Percentiles rank a stretch among this genome's conserved stretches.
Evolutionary conservation across 2,888 invertebrate species (phyloP).

Genomic region (Orthonychiurus folsomi): DNA sequence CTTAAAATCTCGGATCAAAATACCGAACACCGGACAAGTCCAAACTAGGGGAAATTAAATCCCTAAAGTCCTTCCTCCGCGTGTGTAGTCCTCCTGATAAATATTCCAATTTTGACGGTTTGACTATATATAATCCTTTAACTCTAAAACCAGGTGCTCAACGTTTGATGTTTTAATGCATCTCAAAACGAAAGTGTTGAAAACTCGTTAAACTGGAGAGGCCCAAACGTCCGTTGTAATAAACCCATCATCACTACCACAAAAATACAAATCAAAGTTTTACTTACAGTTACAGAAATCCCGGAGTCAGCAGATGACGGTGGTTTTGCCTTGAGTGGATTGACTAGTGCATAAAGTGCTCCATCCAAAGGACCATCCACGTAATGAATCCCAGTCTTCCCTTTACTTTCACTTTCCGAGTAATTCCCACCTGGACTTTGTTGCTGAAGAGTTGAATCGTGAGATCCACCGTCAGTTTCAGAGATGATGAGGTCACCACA

Average conservation of each 20-base stretch:
- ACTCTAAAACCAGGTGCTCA: too few species aligned
- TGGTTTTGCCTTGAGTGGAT: slow-evolving; percentile 30
- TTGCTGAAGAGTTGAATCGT: background rate
- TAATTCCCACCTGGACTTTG: background rate
- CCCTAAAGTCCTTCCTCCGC: too few species aligned
- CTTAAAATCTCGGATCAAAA: too few species aligned
- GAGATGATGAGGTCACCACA: slow-evolving; percentile 2
- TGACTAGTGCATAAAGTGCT: slow-evolving; percentile 33
- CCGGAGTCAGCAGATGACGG: slow-evolving; percentile 32
- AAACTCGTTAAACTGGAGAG: background rate
- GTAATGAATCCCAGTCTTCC: slow-evolving; percentile 4
- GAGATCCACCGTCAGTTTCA: slow-evolving; percentile 4
- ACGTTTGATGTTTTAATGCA: too few species aligned
- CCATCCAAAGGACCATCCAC: slow-evolving; percentile 29
- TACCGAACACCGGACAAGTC: too few species aligned
- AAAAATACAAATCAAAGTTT: background rate
- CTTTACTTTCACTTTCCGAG: background rate
- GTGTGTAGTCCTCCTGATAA: too few species aligned
- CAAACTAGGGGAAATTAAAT: too few species aligned
- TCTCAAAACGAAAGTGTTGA: background rate
- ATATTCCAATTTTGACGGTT: too few species aligned
- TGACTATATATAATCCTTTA: too few species aligned
- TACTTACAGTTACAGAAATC: slow-evolving; percentile 30
- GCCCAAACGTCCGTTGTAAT: background rate
- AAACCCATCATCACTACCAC: background rate